A percentile compares a stretch with the other conserved stretches of the same genome.
Conservation (phyloP, 2,797 vertebrate genomes). For the Neosilurus hyrtlii region DNA sequence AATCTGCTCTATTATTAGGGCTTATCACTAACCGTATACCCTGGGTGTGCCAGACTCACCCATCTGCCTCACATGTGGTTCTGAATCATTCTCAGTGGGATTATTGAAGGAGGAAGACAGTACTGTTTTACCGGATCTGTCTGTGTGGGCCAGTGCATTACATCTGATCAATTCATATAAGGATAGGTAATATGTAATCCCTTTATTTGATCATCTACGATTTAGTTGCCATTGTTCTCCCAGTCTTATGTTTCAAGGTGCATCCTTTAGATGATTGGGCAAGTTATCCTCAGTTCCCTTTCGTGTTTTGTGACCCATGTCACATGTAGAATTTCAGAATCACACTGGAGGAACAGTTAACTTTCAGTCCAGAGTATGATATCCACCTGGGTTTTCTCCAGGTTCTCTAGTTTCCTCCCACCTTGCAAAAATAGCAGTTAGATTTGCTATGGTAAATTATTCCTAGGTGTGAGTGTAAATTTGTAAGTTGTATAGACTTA, state of each 20-base stretch:
- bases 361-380: not conserved
- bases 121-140: slow-evolving; percentile 35
- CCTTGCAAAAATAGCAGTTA: not conserved
- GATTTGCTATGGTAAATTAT: not conserved
- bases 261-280: slow-evolving; percentile 58
- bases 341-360: not conserved
- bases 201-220: slow-evolving; percentile 52
- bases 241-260: slow-evolving; percentile 65
- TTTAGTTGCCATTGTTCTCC: slow-evolving; percentile 68
- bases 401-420: not conserved
- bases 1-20: slow-evolving; percentile 56
- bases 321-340: too few relatives aligned
- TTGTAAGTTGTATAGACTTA: not conserved
- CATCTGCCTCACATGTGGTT: slow-evolving; percentile 65
- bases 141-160: slow-evolving; percentile 41
- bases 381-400: not conserved
- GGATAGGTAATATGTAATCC: slow-evolving; percentile 61
- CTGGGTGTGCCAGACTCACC: slow-evolving; percentile 61
- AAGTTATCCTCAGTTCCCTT: slow-evolving; percentile 57
- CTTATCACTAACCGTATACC: slow-evolving; percentile 46
- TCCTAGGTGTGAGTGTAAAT: not conserved
- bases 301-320: slow-evolving; percentile 17
- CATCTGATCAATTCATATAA: slow-evolving; percentile 22
- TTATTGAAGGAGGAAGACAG: slow-evolving; percentile 61
- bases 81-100: slow-evolving; percentile 57